Base-by-base conservation (phyloP, 2,797 vertebrate species). In the Sebastes dallii region DNA sequence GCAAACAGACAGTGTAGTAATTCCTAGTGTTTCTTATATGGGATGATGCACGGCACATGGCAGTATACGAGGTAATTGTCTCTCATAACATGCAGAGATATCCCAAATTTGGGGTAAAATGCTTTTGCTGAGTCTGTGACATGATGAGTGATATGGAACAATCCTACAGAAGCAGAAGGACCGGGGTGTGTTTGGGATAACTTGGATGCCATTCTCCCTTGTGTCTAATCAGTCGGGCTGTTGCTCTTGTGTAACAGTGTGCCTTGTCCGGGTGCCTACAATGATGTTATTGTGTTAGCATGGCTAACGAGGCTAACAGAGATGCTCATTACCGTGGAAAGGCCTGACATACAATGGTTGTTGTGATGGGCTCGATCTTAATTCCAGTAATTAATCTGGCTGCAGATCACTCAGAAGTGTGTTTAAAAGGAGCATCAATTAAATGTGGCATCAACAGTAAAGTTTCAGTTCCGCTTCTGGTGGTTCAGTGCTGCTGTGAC, bases 321-420 rank as follows among this genome's bases (percentile, higher is more conserved):
- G 84, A 75, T 74, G 74, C 92, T 94, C 92, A 94, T 94, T 94
- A 92, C 75, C 22, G 70, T 58, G 81, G 75, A 89, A 61, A 61
- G 86, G 59, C 64, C 68, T 89, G 89, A 77, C 82, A 81, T 65
- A 85, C 88, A 83, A 81, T 77, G 87, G 83, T 68, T 58, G 87
- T 71, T 80, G 85, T 94, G 95, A 96, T 92, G 92, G 86, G 74
- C 86, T 83, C 82, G 72, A 88, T 82, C 75, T 75, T 95, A 93
- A 96, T 96, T 94, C 56, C 72, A 89, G 86, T 95, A 96, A 96
- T 96, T 95, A 94, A 88, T 93, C 76, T 82, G 83, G 88, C 84
- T 30, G 36, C 74, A 67, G 86, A 90, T 88, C 75, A 91, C 78
- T 88, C 87, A 80, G 20, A 81, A 42, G 32, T 72, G 25, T 68